Evolutionary conservation across 2,113 vertebrate species (phyloP).

Genomic region (Hipposideros armiger): DNA sequence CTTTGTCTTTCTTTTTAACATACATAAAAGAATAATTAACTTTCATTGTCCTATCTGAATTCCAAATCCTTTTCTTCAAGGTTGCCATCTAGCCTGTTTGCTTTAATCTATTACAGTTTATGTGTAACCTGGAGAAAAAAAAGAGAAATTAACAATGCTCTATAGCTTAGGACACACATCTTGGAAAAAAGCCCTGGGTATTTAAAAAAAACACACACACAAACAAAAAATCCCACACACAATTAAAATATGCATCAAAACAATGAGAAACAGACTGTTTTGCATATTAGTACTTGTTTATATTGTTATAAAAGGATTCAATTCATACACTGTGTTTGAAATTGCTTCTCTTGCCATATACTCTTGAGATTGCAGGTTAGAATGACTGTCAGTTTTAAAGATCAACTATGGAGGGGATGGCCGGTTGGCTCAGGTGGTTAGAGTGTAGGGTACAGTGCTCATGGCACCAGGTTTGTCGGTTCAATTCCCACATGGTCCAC

Average conservation of each 20-base stretch:
- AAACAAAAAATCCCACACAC: no score
- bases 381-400: background rate
- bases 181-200: background rate
- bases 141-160: background rate
- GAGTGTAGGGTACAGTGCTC: no score
- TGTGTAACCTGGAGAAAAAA: background rate
- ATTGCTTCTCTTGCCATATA: background rate
- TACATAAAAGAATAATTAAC: background rate
- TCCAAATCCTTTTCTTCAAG: background rate
- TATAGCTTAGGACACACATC: background rate
- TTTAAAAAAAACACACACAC: background rate
- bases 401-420: background rate
- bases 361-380: background rate
- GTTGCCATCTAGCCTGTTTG: background rate
- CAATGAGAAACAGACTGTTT: background rate
- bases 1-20: constrained; percentile 8
- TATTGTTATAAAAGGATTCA: background rate
- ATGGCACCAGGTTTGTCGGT: no score
- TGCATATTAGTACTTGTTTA: background rate
- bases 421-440: no score
- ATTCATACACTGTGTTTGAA: background rate
- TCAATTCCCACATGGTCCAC: no score
- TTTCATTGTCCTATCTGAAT: background rate
- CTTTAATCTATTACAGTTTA: background rate
- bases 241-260: background rate